Base-by-base conservation (phyloP, 64 coral and sea anemone species). In the Montipora foliosa region DNA sequence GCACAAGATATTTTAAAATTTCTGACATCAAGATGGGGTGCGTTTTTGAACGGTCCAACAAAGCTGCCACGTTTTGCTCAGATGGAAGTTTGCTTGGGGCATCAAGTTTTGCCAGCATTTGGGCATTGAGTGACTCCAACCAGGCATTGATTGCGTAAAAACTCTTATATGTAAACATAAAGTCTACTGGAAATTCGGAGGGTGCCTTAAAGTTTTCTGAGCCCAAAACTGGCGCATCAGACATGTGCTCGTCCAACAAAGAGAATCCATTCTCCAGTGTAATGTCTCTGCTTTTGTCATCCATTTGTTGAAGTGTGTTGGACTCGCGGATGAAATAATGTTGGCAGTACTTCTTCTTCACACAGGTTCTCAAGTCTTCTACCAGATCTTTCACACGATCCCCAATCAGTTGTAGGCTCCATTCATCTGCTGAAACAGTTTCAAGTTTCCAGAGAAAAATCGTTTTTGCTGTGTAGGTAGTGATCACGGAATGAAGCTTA, bases 151-250 rank as follows among this genome's bases (percentile, higher is more conserved):
- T 81, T 6, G 53, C 15, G 74, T 92, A 92, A 57, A 92, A 92
- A 11, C 68, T 48, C 47, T 92, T 92, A 51, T 92, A 92, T 9
- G 90, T 92, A 14, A 82, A 83, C 90, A 92, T 92, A 52, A 92
- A 92, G 71, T 92, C 47, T 51, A 92, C 52, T 0, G 90, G 90
- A 19, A 92, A 92, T 14, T 67, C 80, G 0, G 80, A 77, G 11
- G 90, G 59, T 13, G 58, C 45, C 74, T 92, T 79, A 20, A 92
- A 44, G 12, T 10, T 64, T 61, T 75, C 68, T 47, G 90, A 83
- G 13, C 72, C 80, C 4, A 92, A 64, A 84, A 75, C 44, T 7
- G 90, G 90, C 61, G 67, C 90, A 7, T 92, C 90, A 2, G 90
- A 79, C 80, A 92, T 92, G 8, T 92, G 66, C 24, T 92, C 80